phyloP scores from a whole-genome alignment of 2,113 vertebrate genomes.

The Lichenostomus cassidix region DNA sequence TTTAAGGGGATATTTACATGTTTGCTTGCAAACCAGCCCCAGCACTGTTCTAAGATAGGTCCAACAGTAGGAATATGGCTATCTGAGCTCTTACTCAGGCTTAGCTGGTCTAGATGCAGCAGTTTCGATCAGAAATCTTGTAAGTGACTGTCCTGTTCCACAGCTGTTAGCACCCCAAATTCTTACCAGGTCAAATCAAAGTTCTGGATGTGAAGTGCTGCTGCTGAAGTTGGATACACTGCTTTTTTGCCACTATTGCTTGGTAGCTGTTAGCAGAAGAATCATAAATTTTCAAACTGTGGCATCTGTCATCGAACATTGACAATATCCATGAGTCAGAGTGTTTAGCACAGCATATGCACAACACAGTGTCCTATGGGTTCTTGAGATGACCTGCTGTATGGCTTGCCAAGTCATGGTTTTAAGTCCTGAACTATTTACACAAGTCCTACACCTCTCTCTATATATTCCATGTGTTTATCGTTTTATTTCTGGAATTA shows the following conservation, averaged over 20 bases:
- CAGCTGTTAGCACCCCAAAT: neutral
- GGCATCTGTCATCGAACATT: neutral
- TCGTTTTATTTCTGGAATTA: neutral
- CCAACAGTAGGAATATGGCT: neutral
- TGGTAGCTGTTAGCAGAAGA: neutral
- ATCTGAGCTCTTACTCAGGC: neutral
- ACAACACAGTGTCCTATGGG: neutral
- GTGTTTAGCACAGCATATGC: neutral
- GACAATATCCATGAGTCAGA: neutral
- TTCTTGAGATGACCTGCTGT: neutral
- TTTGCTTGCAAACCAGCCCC: neutral
- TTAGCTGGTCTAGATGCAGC: neutral
- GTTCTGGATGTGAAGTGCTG: neutral
- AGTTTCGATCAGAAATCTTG: neutral
- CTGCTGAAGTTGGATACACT: neutral
- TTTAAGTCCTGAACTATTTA: neutral
- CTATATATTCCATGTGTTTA: neutral
- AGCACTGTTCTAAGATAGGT: neutral
- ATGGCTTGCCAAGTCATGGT: neutral
- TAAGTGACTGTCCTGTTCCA: neutral
- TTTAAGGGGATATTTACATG: neutral
- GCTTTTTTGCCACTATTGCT: neutral
- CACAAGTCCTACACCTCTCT: neutral
- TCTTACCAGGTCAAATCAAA: neutral
- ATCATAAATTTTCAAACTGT: neutral